Percentiles rank a stretch among this genome's conserved stretches.
phyloP scores from a whole-genome alignment of 2,113 vertebrate genomes.

The Pterocles gutturalis region DNA sequence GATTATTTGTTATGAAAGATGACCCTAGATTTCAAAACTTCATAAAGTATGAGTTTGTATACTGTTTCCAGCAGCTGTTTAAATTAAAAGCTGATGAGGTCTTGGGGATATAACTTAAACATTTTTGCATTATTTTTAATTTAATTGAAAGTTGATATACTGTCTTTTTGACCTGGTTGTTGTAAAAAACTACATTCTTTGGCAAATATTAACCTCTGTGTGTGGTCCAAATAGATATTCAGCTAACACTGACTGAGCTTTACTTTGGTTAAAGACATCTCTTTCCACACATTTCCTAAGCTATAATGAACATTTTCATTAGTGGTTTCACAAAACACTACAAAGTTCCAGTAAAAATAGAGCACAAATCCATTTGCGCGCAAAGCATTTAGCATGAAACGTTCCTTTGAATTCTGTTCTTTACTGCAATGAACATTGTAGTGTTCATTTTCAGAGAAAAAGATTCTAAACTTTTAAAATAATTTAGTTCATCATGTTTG shows the following conservation, averaged over 20 bases:
- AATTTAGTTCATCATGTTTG: background rate
- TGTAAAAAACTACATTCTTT: constrained; percentile 74
- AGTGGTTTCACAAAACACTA: constrained; percentile 54
- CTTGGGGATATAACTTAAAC: constrained; percentile 62
- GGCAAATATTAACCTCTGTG: constrained; percentile 75
- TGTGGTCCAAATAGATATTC: constrained; percentile 76
- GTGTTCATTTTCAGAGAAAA: constrained; percentile 1
- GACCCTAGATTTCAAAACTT: constrained; percentile 70
- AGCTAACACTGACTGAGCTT: constrained; percentile 35
- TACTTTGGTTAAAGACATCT: constrained; percentile 72
- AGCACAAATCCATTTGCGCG: constrained; percentile 16
- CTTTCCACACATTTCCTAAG: constrained; percentile 67
- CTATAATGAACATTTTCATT: constrained; percentile 69
- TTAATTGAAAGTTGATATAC: constrained; percentile 75
- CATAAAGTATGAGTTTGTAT: constrained; percentile 70
- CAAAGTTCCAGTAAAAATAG: constrained; percentile 64
- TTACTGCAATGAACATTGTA: background rate
- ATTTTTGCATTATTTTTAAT: constrained; percentile 71
- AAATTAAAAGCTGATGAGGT: constrained; percentile 70
- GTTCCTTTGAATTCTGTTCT: background rate
- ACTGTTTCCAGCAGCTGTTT: constrained; percentile 57
- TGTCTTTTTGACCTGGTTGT: constrained; percentile 74
- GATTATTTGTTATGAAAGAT: constrained; percentile 69
- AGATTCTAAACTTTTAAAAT: background rate
- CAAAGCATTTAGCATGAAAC: background rate